Conservation (phyloP, 1,140 invertebrate genomes). For the Drosophila ironensis region DNA sequence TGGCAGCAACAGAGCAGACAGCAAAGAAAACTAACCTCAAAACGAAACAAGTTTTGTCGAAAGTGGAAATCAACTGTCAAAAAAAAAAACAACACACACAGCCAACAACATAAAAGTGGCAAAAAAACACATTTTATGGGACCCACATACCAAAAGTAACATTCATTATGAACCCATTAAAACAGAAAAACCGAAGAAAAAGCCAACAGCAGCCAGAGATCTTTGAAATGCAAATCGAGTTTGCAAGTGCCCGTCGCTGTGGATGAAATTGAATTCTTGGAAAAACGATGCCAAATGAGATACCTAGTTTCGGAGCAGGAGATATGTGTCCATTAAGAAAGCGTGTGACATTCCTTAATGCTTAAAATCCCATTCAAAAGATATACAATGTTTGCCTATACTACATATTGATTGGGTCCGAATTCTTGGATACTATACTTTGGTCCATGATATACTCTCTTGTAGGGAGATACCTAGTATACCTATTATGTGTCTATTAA, state of each 20-base stretch:
- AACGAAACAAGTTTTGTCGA: slow-evolving; percentile 60
- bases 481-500: neutral
- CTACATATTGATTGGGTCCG: too few species aligned
- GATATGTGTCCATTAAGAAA: neutral
- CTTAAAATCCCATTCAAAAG: neutral
- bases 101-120: slow-evolving; percentile 16
- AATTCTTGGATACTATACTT: neutral
- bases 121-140: slow-evolving; percentile 27
- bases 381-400: too few species aligned
- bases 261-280: neutral
- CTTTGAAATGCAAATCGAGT: slow-evolving; percentile 6
- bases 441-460: too few species aligned
- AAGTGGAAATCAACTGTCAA: slow-evolving; percentile 48
- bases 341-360: neutral
- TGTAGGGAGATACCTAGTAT: neutral
- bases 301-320: neutral
- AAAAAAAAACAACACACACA: slow-evolving; percentile 21
- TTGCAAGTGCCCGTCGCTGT: neutral
- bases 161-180: slow-evolving; percentile 30
- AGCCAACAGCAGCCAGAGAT: neutral
- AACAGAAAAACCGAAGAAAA: neutral
- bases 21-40: slow-evolving; percentile 60
- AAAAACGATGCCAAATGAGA: neutral
- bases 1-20: neutral
- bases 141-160: slow-evolving; percentile 23